These are phyloP conservation scores for Diacarnus erythraeanus DNA, from an alignment of 37 sponge, comb jelly and placozoan species.

Conservation along the genomic window DNA sequence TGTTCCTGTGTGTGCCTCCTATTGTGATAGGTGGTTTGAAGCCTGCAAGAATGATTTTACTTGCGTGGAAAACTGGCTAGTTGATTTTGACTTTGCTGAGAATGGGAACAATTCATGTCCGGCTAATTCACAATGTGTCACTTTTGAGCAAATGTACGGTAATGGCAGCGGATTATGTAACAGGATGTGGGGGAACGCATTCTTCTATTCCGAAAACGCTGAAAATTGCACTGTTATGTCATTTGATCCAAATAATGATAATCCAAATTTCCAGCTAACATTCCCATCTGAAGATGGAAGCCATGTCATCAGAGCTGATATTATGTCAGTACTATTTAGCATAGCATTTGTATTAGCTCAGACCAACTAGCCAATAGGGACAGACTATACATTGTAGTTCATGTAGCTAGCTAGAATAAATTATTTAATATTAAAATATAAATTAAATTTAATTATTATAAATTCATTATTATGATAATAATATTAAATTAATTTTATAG, in stretches of 20 bases:
- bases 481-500: too few relatives aligned
- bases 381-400: too few relatives aligned
- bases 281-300: too few relatives aligned
- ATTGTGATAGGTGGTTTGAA: constrained; percentile 65
- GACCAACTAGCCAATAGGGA: too few relatives aligned
- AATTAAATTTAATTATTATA: too few relatives aligned
- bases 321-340: too few relatives aligned
- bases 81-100: constrained; percentile 35
- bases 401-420: too few relatives aligned
- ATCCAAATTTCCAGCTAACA: constrained; percentile 9
- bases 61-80: constrained; percentile 73
- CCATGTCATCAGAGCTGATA: too few relatives aligned
- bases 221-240: constrained; percentile 29
- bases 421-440: too few relatives aligned
- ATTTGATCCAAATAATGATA: constrained; percentile 3
- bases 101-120: constrained; percentile 44
- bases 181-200: constrained; percentile 59
- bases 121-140: constrained; percentile 14
- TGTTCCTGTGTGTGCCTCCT: constrained; percentile 64
- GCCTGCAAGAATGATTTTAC: constrained; percentile 64
- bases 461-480: too few relatives aligned
- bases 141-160: constrained; percentile 36
- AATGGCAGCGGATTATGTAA: constrained; percentile 42
- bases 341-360: too few relatives aligned
- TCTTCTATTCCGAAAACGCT: constrained; percentile 25